Base-by-base conservation (phyloP, 2,888 invertebrate species). In the Atethmia centrago region DNA sequence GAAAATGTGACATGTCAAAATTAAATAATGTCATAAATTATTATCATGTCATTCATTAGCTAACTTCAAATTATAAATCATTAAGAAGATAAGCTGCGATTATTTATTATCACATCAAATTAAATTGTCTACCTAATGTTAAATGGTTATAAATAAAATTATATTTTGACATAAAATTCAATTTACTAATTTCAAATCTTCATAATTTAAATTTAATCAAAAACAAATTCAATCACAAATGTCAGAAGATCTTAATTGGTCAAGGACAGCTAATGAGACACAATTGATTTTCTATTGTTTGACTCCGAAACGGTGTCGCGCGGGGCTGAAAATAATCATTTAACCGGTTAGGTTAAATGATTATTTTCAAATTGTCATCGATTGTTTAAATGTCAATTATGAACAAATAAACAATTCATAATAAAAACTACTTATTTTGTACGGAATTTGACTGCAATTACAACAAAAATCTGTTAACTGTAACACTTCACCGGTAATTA, bases 401-500 rank as follows among this genome's bases (percentile, higher is more conserved):
- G 2, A 16, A 7, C 12, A 49, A 21, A 47, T 14, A 12, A 40
- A 19, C 21, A n/a, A 0, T 2, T 16, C 14, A 25, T 10, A 59
- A 45, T 14, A 31, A 36, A 28, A 58, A 12, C 10, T 14, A 45
- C 9, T 14, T 47, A 56, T 67, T 61, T 56, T 2, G 14, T 51
- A 67, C 49, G 12, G 28, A 55, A 65, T 53, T 55, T 40, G 49
- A 67, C 45, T 36, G 71, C 31, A 71, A 70, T 70, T 70, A 70
- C 28, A 59, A 49, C 51, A 72, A 77, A 73, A 74, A 64, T 74
- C 62, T 78, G 74, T 80, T 79, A 81, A 80, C 69, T 77, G 80
- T 87, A 74, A 87, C 80, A 79, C 62, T 85, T 84, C 67, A 71
- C 69, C 61, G 71, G 84, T 87, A 87, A 86, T 86, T 86, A 86